These are phyloP conservation scores for Oenanthe oenanthe DNA, from an alignment of 2,113 vertebrate genomes.

Conservation along the genomic window DNA sequence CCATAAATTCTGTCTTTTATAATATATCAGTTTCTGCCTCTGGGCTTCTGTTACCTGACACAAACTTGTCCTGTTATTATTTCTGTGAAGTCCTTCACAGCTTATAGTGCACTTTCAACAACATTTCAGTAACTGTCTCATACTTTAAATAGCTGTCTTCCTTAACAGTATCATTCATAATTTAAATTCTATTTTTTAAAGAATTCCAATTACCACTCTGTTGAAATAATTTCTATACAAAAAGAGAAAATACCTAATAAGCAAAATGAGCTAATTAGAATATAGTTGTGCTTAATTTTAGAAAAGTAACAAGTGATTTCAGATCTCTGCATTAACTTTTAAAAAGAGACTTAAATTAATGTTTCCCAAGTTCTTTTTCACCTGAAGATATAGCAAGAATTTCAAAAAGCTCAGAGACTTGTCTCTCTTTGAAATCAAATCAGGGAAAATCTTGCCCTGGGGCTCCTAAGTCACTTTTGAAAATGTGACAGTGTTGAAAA, in stretches of 20 bases:
- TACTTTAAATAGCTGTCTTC: neutral
- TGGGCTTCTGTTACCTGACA: slow-evolving; percentile 18
- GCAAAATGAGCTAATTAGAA: neutral
- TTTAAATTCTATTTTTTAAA: neutral
- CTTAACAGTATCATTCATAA: neutral
- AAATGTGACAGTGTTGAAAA: neutral
- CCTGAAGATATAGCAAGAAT: neutral
- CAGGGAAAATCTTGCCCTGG: neutral
- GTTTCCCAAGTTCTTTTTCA: neutral
- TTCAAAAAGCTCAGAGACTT: neutral
- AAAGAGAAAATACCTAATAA: neutral
- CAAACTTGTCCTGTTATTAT: neutral
- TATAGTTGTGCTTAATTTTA: neutral
- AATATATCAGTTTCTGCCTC: slow-evolving; percentile 25
- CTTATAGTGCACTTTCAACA: neutral
- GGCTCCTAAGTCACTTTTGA: neutral
- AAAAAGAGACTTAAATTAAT: neutral
- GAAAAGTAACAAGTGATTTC: neutral
- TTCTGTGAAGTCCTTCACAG: neutral
- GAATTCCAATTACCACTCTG: neutral
- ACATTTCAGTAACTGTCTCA: neutral
- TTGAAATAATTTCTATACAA: neutral
- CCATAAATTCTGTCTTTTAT: slow-evolving; percentile 42
- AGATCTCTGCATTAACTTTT: neutral
- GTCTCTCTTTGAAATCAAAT: neutral